These are phyloP conservation scores for Alfaro cultratus DNA, from an alignment of 2,797 vertebrate genomes.

Conservation along the genomic window DNA sequence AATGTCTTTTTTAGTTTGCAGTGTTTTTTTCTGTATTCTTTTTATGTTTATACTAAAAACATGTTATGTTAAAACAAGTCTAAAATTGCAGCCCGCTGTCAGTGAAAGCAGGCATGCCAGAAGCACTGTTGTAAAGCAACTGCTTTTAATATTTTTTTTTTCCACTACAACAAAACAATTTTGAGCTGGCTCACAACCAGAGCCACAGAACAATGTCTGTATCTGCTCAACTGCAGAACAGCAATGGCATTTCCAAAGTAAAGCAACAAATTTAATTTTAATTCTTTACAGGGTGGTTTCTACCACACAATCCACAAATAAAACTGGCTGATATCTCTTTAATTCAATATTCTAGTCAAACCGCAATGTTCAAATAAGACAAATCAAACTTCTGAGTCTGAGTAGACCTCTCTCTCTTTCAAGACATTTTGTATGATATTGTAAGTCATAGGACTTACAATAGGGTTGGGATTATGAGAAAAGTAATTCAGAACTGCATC, in stretches of 20 bases:
- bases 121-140: slow-evolving; percentile 71
- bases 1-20: slow-evolving; percentile 43
- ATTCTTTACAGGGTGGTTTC: slow-evolving; percentile 56
- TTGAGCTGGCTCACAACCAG: slow-evolving; percentile 57
- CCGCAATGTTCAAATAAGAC: background rate
- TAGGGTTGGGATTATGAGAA: background rate
- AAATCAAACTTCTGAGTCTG: background rate
- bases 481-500: background rate
- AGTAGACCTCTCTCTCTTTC: background rate
- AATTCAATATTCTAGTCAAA: slow-evolving; percentile 36
- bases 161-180: slow-evolving; percentile 72
- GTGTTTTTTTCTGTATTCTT: slow-evolving; percentile 55
- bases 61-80: slow-evolving; percentile 58
- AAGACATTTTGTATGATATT: background rate
- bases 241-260: slow-evolving; percentile 52
- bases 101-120: slow-evolving; percentile 64
- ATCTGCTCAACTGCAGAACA: slow-evolving; percentile 54
- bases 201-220: slow-evolving; percentile 51
- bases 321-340: slow-evolving; percentile 52
- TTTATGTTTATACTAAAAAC: slow-evolving; percentile 56
- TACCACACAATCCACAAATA: slow-evolving; percentile 56
- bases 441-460: background rate
- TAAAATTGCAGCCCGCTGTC: slow-evolving; percentile 62
- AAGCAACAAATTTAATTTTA: slow-evolving; percentile 59
- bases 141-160: slow-evolving; percentile 67